Conservation (phyloP, 2,797 vertebrate species). For the Anguilla megastoma region DNA sequence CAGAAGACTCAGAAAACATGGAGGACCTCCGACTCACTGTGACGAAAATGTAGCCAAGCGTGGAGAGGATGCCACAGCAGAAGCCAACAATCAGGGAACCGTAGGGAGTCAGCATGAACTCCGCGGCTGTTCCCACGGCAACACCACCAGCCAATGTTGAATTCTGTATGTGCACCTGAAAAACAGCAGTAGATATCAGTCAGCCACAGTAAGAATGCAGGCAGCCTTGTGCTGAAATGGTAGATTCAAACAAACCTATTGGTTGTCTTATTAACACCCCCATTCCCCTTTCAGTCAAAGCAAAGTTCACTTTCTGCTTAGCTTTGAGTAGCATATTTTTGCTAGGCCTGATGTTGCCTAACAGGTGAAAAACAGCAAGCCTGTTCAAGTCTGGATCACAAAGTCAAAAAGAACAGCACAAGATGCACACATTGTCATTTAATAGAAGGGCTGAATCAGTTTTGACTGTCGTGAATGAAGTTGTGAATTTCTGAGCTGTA, state of each 20-base stretch:
- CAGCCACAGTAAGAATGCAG: not conserved
- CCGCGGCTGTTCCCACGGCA: slow-evolving; percentile 87
- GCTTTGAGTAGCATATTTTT: no score
- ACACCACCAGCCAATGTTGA: slow-evolving; percentile 90
- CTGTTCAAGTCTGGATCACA: not conserved
- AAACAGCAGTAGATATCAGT: slow-evolving; percentile 16
- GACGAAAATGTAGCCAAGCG: slow-evolving; percentile 82
- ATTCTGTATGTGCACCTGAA: slow-evolving; percentile 94
- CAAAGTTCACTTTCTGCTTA: not conserved
- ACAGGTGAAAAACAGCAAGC: not conserved
- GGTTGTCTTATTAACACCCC: not conserved
- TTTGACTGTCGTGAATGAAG: not conserved
- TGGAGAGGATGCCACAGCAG: slow-evolving; percentile 83
- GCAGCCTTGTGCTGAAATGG: not conserved
- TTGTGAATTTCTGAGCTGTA: slow-evolving; percentile 50
- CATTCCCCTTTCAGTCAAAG: not conserved
- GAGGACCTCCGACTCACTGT: slow-evolving; percentile 73
- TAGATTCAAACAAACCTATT: not conserved
- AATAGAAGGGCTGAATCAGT: not conserved
- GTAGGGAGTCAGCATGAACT: slow-evolving; percentile 91
- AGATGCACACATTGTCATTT: not conserved
- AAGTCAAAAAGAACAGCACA: not conserved
- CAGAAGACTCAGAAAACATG: not conserved
- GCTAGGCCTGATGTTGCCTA: not conserved
- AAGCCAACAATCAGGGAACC: slow-evolving; percentile 90